phyloP scores from a whole-genome alignment of 2,888 invertebrate genomes.

The Latrodectus hesperus region DNA sequence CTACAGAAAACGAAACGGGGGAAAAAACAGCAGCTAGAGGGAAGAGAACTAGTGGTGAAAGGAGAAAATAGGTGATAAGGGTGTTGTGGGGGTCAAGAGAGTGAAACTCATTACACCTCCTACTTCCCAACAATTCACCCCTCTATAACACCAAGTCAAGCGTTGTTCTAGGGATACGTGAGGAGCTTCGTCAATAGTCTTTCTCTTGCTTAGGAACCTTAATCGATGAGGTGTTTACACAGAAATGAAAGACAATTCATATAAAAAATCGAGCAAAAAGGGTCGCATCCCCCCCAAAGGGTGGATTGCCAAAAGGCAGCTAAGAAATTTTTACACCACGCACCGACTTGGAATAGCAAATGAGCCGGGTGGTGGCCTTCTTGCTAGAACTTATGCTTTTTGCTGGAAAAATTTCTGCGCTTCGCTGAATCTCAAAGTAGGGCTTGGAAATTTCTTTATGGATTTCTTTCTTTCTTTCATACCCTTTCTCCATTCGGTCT shows the following conservation, averaged over 20 bases:
- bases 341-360: conserved; percentile 55
- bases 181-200: conserved; percentile 11
- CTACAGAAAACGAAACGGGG: conserved; percentile 12
- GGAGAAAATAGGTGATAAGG: conserved; percentile 10
- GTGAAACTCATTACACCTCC: conserved; percentile 38
- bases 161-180: conserved; percentile 50
- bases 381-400: conserved; percentile 34
- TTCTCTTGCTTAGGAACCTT: not conserved
- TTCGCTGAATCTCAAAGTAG: conserved; percentile 55
- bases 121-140: not conserved
- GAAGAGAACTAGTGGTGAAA: not conserved
- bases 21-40: not conserved
- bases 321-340: conserved; percentile 45
- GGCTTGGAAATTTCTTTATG: conserved; percentile 40
- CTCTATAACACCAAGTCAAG: conserved; percentile 53
- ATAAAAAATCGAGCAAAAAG: conserved; percentile 52
- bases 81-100: not conserved
- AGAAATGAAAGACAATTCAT: conserved; percentile 57
- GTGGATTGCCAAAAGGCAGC: not conserved
- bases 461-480: conserved; percentile 18
- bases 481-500: not conserved
- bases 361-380: conserved; percentile 23
- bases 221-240: conserved; percentile 56
- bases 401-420: conserved; percentile 28
- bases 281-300: not conserved